phyloP scores from a whole-genome alignment of 2,888 invertebrate genomes.

The Deilephila elpenor region DNA sequence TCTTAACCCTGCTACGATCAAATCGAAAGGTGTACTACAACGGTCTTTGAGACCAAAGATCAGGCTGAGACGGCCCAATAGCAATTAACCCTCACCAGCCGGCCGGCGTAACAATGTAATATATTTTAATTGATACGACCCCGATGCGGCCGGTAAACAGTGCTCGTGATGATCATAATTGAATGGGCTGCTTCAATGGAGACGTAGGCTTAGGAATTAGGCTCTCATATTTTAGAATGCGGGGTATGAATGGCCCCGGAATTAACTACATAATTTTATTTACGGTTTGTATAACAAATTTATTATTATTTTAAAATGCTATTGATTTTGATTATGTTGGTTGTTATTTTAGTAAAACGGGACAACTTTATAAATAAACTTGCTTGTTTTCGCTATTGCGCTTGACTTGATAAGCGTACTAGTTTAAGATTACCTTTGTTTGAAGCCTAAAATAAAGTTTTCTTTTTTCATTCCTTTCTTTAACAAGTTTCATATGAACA shows the following conservation, averaged over 20 bases:
- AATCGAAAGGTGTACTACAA: slow-evolving; percentile 77
- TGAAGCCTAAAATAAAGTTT: not conserved
- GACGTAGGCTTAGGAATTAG: slow-evolving; percentile 21
- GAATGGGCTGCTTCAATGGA: slow-evolving; percentile 47
- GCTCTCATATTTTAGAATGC: slow-evolving; percentile 7
- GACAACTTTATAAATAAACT: too few species aligned
- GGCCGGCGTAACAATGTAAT: slow-evolving; percentile 77
- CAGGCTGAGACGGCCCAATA: slow-evolving; percentile 74
- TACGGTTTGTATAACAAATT: too few species aligned
- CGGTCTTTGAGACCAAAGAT: slow-evolving; percentile 73
- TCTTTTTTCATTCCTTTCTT: not conserved
- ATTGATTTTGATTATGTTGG: too few species aligned
- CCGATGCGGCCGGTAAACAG: slow-evolving; percentile 61
- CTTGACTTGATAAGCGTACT: too few species aligned
- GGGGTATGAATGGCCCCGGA: too few species aligned
- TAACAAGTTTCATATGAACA: not conserved
- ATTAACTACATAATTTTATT: not conserved
- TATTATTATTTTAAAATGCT: not conserved
- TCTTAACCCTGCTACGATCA: slow-evolving; percentile 49
- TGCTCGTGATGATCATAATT: slow-evolving; percentile 57
- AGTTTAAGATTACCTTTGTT: too few species aligned
- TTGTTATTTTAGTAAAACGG: too few species aligned
- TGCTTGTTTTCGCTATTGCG: too few species aligned
- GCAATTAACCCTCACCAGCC: slow-evolving; percentile 74
- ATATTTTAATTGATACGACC: slow-evolving; percentile 81